phyloP scores from a whole-genome alignment of 2,113 vertebrate species.

The Arothron firmamentum region DNA sequence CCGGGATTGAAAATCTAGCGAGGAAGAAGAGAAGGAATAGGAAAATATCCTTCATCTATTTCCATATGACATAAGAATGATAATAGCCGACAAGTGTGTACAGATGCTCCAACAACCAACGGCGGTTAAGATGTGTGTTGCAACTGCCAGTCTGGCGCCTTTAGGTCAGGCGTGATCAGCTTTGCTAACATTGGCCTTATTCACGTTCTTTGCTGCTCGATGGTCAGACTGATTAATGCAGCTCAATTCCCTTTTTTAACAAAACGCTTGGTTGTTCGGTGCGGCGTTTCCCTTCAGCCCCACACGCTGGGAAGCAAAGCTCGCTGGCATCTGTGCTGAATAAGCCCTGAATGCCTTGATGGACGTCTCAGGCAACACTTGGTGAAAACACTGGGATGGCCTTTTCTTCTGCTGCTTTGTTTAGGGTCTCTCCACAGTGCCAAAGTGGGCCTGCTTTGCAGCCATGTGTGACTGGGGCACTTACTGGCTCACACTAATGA shows the following conservation, averaged over 20 bases:
- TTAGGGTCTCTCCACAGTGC: conserved; percentile 50
- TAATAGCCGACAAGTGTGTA: conserved; percentile 63
- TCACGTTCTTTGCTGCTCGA: not conserved
- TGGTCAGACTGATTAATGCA: conserved; percentile 3
- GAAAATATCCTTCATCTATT: conserved; percentile 83
- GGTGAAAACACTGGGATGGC: conserved; percentile 38
- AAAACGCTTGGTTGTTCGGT: not conserved
- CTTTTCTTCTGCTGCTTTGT: conserved; percentile 39
- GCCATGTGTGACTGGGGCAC: conserved; percentile 69
- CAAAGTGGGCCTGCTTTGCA: conserved; percentile 58
- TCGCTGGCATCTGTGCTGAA: conserved; percentile 12
- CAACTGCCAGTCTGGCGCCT: conserved; percentile 57
- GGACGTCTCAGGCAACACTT: conserved; percentile 35
- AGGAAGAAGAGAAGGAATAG: conserved; percentile 79
- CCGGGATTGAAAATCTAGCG: conserved; percentile 66
- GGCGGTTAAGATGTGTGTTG: conserved; percentile 61
- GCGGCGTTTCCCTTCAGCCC: not conserved
- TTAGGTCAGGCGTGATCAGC: conserved; percentile 14
- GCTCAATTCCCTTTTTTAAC: conserved; percentile 9
- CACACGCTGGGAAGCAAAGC: conserved; percentile 13
- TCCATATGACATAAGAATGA: conserved; percentile 72
- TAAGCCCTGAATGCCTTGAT: conserved; percentile 24
- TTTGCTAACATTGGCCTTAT: conserved; percentile 15
- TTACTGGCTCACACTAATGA: conserved; percentile 68
- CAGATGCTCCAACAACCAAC: conserved; percentile 54